Conservation (phyloP, 1,140 invertebrate genomes). For the Probaryconus sp. region DNA sequence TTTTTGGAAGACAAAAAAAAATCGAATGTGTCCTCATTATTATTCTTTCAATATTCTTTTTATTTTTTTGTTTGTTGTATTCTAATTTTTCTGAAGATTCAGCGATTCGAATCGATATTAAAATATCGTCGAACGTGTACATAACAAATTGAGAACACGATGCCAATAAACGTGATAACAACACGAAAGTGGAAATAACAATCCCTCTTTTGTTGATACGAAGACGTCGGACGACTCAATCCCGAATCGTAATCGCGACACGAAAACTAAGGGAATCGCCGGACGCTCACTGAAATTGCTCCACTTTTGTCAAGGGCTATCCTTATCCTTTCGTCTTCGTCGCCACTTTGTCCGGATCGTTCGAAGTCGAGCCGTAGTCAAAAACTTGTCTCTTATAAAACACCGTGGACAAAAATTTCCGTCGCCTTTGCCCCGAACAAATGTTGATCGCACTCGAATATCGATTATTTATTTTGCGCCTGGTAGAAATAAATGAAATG, state of each 20-base stretch:
- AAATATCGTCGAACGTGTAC: too few relatives aligned
- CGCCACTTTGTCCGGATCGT: conserved; percentile 49
- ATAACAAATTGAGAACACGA: conserved; percentile 12
- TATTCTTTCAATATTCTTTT: too few relatives aligned
- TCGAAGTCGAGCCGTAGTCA: conserved; percentile 35
- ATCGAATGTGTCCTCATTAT: too few relatives aligned
- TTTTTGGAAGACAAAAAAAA: too few relatives aligned
- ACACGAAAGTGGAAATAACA: conserved; percentile 33
- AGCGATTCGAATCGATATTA: too few relatives aligned
- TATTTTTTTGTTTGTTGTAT: too few relatives aligned
- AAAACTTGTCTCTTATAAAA: conserved; percentile 36
- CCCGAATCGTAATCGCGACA: conserved; percentile 38
- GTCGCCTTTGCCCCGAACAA: neutral
- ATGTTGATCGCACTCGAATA: conserved; percentile 5
- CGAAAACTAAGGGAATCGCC: conserved; percentile 21
- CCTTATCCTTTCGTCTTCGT: conserved; percentile 44
- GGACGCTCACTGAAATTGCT: conserved; percentile 49
- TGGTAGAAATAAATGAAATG: conserved; percentile 27
- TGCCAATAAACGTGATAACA: conserved; percentile 42
- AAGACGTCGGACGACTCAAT: conserved; percentile 30
- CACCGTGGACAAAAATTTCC: conserved; percentile 8
- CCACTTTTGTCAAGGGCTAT: conserved; percentile 53
- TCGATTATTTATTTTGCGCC: conserved; percentile 41
- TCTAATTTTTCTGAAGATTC: too few relatives aligned
- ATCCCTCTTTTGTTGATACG: conserved; percentile 18